phyloP scores from a whole-genome alignment of 2,113 vertebrate genomes.

The Gopherus flavomarginatus region DNA sequence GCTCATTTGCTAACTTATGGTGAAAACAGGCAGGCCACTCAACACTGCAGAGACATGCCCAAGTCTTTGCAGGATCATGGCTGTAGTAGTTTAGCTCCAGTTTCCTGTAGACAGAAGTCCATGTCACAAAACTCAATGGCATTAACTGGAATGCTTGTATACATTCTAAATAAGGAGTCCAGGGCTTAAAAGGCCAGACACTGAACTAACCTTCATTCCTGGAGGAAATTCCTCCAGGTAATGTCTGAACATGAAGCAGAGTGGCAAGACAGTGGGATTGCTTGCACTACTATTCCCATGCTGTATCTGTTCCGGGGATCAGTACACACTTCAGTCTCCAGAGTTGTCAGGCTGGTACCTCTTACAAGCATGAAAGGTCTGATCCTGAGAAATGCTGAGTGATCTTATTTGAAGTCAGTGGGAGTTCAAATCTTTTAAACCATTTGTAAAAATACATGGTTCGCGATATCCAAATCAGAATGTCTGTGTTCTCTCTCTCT shows the following conservation, averaged over 20 bases:
- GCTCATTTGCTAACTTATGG: background rate
- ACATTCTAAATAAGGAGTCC: background rate
- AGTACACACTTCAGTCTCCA: background rate
- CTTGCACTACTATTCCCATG: background rate
- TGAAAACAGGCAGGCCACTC: background rate
- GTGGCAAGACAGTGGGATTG: background rate
- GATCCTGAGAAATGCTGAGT: background rate
- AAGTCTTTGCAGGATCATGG: background rate
- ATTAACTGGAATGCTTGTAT: background rate
- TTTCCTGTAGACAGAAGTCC: background rate
- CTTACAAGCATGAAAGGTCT: background rate
- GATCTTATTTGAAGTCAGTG: background rate
- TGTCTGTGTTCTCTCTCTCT: background rate
- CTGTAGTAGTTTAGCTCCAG: background rate
- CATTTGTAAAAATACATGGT: background rate
- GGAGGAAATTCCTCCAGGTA: fast-evolving
- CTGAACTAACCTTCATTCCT: fast-evolving
- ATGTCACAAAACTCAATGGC: background rate
- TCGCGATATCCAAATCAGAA: background rate
- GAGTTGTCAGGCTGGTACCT: background rate
- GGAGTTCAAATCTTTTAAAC: background rate
- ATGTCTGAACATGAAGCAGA: fast-evolving
- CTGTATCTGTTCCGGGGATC: background rate
- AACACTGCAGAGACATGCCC: background rate
- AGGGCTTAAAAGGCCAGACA: background rate